Evolutionary conservation across 1,140 invertebrate species (phyloP).

Genomic region (Bombus pyrosoma): DNA sequence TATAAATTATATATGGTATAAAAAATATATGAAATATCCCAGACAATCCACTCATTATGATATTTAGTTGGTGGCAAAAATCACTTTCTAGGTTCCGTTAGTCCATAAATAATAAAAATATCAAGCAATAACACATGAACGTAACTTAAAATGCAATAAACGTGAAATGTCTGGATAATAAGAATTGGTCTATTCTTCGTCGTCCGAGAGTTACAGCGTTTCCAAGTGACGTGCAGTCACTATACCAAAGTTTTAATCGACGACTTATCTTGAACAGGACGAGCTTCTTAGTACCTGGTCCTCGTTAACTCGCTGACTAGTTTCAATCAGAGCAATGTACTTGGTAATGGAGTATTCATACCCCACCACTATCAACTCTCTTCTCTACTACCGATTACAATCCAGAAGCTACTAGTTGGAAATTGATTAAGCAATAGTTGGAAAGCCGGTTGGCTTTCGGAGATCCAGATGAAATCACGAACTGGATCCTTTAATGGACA

Average conservation of each 20-base stretch:
- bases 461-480: slow-evolving; percentile 39
- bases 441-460: slow-evolving; percentile 25
- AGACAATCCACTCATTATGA: too few relatives aligned
- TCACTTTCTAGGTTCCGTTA: too few relatives aligned
- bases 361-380: not conserved
- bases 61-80: too few relatives aligned
- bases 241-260: slow-evolving; percentile 67
- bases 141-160: too few relatives aligned
- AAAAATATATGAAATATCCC: too few relatives aligned
- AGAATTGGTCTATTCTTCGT: too few relatives aligned
- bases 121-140: too few relatives aligned
- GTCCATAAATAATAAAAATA: too few relatives aligned
- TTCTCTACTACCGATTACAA: not conserved
- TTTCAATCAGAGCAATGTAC: not conserved
- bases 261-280: slow-evolving; percentile 67
- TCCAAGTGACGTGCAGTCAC: slow-evolving; percentile 70
- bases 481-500: slow-evolving; percentile 21
- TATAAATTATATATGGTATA: too few relatives aligned
- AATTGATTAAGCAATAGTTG: slow-evolving; percentile 38
- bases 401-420: not conserved
- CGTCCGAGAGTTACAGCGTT: not conserved
- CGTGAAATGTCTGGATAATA: too few relatives aligned
- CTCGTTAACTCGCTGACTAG: not conserved
- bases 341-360: not conserved
- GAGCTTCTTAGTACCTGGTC: not conserved